Conservation (phyloP, 2,113 vertebrate genomes). For the Crotalus viridis region DNA sequence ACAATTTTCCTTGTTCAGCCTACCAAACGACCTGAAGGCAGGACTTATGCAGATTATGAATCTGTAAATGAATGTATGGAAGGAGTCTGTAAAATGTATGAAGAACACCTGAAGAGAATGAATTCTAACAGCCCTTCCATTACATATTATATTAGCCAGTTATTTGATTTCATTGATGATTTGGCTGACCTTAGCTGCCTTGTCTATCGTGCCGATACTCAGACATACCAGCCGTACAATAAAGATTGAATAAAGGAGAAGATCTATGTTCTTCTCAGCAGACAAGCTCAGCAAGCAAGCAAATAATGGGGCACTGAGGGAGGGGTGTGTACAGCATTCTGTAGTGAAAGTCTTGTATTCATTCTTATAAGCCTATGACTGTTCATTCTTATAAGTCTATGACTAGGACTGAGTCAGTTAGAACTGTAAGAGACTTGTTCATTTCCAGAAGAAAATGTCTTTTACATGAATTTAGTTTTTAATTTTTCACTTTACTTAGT, state of each 20-base stretch:
- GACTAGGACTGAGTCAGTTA: slow-evolving; percentile 64
- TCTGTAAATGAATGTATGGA: too few species aligned
- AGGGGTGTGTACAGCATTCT: slow-evolving; percentile 71
- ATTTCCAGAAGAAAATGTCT: slow-evolving; percentile 50
- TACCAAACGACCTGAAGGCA: too few species aligned
- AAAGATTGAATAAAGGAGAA: slow-evolving; percentile 99
- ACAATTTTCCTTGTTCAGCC: too few species aligned
- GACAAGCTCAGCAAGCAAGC: slow-evolving; percentile 94
- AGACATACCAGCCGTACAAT: slow-evolving; percentile 97
- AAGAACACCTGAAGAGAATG: too few species aligned
- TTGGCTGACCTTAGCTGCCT: too few species aligned
- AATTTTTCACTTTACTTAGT: slow-evolving; percentile 44
- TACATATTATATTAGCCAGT: too few species aligned
- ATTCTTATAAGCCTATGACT: slow-evolving; percentile 66
- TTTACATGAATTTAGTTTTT: slow-evolving; percentile 57
- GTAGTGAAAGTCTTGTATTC: slow-evolving; percentile 73
- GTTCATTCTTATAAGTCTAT: slow-evolving; percentile 66
- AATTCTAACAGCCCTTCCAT: too few species aligned
- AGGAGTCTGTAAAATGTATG: too few species aligned
- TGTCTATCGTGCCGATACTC: slow-evolving; percentile 91
- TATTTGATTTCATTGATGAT: too few species aligned
- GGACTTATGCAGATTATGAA: too few species aligned
- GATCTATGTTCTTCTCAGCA: slow-evolving; percentile 93
- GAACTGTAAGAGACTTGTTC: slow-evolving; percentile 62
- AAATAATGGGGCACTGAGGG: slow-evolving; percentile 76